Base-by-base conservation (phyloP, 2,113 vertebrate species). In the Verasper variegatus region DNA sequence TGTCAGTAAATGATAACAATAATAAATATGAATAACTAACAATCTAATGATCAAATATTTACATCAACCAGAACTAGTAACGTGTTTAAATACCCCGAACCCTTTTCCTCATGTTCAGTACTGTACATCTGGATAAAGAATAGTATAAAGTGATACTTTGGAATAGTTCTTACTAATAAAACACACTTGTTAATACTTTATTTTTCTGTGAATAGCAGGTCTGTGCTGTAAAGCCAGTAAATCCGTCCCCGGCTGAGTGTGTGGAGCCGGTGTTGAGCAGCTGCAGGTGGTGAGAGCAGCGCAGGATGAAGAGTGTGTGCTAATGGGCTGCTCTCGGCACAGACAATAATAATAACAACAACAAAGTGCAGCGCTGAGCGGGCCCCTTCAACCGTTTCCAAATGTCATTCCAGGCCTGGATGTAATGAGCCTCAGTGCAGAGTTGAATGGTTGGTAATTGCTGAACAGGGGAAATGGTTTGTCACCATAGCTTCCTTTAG, bases 261-360 rank as follows among this genome's bases (percentile, higher is more conserved):
- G 21, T 18, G 35, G 9, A 9, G 35, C 9, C 35, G 35, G 35
- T 37, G 35, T 4, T 2, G 9, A 71, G 71, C 51, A 17, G 1
- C 40, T 71, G 82, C 88, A 88, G 86, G 80, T 87, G 90, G 58
- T 56, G 64, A 70, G 70, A 52, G 27, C 68, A 61, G 6, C 14
- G 35, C 18, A 31, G 65, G 68, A 64, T 12, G 37, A 15, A 2
- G 58, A 70, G 70, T 13, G 74, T 68, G 84, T 65, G 80, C 78
- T 82, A 84, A 89, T 81, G 70, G 45, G 45, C 75, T 5, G 20
- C 81, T 84, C 78, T 81, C 71, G 76, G 81, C 75, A 64, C 82
- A 88, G 86, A 82, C 84, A 87, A 90, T 84, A 89, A 85, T 84
- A 88, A 78, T 74, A 86, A 91, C 80, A 90, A 91, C 91, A 92